A percentile compares a stretch with the other conserved stretches of the same genome.
Conservation (phyloP, 2,888 invertebrate genomes). For the Tolmerus cingulatus region DNA sequence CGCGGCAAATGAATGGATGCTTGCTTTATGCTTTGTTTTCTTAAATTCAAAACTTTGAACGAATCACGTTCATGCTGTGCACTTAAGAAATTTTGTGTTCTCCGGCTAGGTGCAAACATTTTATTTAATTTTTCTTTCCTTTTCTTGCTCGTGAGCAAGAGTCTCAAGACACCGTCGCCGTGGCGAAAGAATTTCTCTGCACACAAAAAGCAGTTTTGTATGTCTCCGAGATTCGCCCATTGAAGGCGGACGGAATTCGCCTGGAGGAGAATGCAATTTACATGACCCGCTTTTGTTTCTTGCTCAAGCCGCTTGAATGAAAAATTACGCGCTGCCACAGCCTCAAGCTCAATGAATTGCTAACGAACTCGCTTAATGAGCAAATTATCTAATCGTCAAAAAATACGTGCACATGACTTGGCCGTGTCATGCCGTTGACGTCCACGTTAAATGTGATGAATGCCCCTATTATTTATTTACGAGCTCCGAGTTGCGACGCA, state of each 20-base stretch:
- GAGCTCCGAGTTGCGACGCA: background rate
- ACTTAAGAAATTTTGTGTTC: background rate
- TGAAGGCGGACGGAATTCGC: background rate
- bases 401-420: background rate
- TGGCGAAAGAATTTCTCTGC: background rate
- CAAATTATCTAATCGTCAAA: slow-evolving; percentile 25
- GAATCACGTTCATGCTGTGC: background rate
- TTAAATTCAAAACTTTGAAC: background rate
- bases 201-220: background rate
- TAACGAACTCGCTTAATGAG: slow-evolving; percentile 17
- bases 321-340: background rate
- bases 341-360: slow-evolving; percentile 3
- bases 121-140: background rate
- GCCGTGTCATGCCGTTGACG: background rate
- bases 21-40: background rate
- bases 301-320: background rate
- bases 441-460: background rate
- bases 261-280: slow-evolving; percentile 15
- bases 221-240: background rate
- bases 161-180: background rate
- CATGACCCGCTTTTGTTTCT: slow-evolving; percentile 23
- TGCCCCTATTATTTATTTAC: slow-evolving; percentile 21
- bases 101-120: background rate
- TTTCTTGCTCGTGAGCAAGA: background rate
- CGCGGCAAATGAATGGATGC: background rate